A percentile compares a stretch with the other conserved stretches of the same genome.
Evolutionary conservation across 2,797 vertebrate species (phyloP).

Genomic region (Typhlichthys eigenmanni): DNA sequence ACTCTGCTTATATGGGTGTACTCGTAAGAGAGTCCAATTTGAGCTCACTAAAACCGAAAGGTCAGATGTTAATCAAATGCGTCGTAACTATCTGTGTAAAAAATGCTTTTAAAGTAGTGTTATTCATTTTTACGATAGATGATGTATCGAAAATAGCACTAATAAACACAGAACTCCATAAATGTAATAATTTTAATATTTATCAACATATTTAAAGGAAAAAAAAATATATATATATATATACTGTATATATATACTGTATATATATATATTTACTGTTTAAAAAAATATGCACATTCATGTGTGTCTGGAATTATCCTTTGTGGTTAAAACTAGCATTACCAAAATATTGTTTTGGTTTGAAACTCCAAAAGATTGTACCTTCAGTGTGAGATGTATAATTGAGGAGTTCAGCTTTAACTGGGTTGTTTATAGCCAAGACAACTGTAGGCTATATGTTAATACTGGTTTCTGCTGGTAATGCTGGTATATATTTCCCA

Average conservation of each 20-base stretch:
- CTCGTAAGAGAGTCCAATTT: neutral
- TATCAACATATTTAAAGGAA: too few species aligned
- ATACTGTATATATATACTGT: too few species aligned
- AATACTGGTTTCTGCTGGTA: neutral
- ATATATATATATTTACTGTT: too few species aligned
- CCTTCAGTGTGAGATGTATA: too few species aligned
- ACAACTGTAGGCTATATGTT: conserved; percentile 33
- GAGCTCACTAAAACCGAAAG: neutral
- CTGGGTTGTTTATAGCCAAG: too few species aligned
- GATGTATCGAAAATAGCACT: neutral
- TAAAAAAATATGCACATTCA: too few species aligned
- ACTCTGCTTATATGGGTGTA: neutral
- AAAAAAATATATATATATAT: too few species aligned
- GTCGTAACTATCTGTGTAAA: neutral
- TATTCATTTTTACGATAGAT: conserved; percentile 5
- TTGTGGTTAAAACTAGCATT: too few species aligned
- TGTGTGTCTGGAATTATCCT: too few species aligned
- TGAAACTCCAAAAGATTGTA: neutral
- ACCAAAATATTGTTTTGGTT: neutral
- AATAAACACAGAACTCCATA: neutral
- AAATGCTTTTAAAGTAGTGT: neutral
- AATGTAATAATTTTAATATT: too few species aligned
- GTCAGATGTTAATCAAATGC: neutral
- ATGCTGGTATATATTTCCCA: too few species aligned
- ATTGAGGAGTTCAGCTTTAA: too few species aligned